A percentile compares a stretch with the other conserved stretches of the same genome.
phyloP scores from a whole-genome alignment of 1,140 invertebrate species.

The Drosophila navojoa region DNA sequence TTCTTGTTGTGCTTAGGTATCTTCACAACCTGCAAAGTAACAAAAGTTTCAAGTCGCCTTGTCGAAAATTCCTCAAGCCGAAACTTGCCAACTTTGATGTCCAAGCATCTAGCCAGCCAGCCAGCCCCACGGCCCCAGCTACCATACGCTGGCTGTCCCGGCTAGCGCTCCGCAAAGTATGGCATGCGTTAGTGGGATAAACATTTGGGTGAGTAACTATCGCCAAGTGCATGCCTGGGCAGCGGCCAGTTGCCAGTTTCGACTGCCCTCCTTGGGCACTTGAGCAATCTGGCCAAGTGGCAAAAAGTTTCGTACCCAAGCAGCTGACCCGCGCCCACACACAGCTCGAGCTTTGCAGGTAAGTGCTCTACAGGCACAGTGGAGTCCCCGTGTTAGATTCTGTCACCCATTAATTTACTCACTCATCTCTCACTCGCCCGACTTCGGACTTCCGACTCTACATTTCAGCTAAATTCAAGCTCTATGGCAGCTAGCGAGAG shows the following conservation, averaged over 20 bases:
- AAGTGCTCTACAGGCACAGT: constrained; percentile 22
- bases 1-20: constrained; percentile 37
- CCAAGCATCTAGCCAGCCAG: constrained; percentile 31
- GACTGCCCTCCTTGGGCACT: constrained; percentile 33
- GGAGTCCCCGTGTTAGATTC: constrained; percentile 18
- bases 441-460: not conserved
- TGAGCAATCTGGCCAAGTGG: constrained; percentile 52
- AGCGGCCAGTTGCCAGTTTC: constrained; percentile 36
- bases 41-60: constrained; percentile 75
- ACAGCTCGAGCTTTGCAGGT: constrained; percentile 33
- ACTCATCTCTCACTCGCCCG: not conserved
- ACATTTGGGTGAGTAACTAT: constrained; percentile 26
- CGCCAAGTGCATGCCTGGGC: constrained; percentile 74
- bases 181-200: constrained; percentile 40
- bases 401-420: constrained; percentile 23
- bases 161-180: constrained; percentile 39
- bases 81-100: constrained; percentile 80
- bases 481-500: too few species aligned
- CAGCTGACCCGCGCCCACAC: constrained; percentile 32
- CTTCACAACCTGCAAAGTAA: constrained; percentile 60
- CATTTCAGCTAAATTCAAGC: too few species aligned
- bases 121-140: not conserved
- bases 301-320: constrained; percentile 49
- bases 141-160: not conserved
- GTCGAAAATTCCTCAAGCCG: constrained; percentile 81